Evolutionary conservation across 2,888 invertebrate species (phyloP).

Genomic region (Panzeria rudis): DNA sequence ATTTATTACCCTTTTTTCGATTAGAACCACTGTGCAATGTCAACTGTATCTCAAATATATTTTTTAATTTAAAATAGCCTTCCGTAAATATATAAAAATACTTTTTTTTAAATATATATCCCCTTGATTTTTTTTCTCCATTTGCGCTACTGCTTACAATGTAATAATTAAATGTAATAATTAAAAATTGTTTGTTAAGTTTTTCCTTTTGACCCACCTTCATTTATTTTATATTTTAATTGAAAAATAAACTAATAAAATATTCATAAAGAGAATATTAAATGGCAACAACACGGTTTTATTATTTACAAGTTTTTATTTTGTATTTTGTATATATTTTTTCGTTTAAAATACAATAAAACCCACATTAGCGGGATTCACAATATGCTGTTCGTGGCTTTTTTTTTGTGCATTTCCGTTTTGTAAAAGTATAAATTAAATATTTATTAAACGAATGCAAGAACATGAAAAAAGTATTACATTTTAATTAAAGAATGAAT

Average conservation of each 20-base stretch:
- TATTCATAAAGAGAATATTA: conserved; percentile 21
- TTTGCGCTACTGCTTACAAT: not conserved
- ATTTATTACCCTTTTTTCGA: too few relatives aligned
- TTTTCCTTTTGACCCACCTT: not conserved
- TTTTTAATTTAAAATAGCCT: too few relatives aligned
- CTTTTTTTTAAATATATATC: not conserved
- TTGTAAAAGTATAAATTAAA: conserved; percentile 13
- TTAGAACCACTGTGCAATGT: too few relatives aligned
- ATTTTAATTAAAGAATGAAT: conserved; percentile 1
- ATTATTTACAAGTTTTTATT: not conserved
- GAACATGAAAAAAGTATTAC: not conserved
- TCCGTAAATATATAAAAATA: too few relatives aligned
- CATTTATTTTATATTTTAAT: conserved; percentile 1
- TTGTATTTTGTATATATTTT: not conserved
- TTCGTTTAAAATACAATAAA: not conserved
- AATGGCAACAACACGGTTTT: not conserved
- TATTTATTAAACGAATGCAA: conserved; percentile 12
- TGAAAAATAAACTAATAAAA: conserved; percentile 1
- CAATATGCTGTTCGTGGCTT: not conserved
- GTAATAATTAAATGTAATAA: conserved; percentile 9
- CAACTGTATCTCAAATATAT: too few relatives aligned
- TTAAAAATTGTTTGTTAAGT: conserved; percentile 20
- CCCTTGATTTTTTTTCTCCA: not conserved
- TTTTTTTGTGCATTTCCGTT: not conserved
- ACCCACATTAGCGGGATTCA: conserved; percentile 3